Base-by-base conservation (phyloP, 2,888 invertebrate genomes). In the Agrotis exclamationis region DNA sequence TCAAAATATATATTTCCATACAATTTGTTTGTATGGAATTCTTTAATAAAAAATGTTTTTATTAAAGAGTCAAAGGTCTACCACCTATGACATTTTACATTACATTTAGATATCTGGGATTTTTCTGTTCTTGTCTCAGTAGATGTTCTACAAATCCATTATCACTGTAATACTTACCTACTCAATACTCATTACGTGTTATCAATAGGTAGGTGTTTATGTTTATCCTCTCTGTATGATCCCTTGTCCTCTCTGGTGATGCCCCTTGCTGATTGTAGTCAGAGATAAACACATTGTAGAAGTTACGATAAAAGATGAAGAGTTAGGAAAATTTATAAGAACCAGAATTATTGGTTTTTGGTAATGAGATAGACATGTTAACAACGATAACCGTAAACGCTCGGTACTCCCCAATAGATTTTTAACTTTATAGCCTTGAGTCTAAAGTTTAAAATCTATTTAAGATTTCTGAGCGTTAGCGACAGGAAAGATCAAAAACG, bases 161-260 rank as follows among this genome's bases (percentile, higher is more conserved):
- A 63, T 54, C 20, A 44, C 7, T 22, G 22, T 22, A 57, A 45
- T 13, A 9, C 39, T 39, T 54, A 57, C 13, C 45, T 45, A 70
- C 16, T 51, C 22, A 47, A 28, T 44, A 18, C 24, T 51, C n/a
- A 47, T 33, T 59, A 20, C 24, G 24, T 16, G n/a, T 33, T 50
- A 56, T 74, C 74, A 28, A 20, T 14, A 22, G 22, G 28, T 14
- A 22, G 33, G 16, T 59, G 48, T 53, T 22, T 16, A 20, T 6
- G 6, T 54, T 7, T 24, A 14, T 45, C n/a, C n/a, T 24, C 51
- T 44, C 14, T 9, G 39, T 20, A 44, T 44, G 56, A 57, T 50
- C 28, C 20, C 11, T 20, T 48, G 18, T 47, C 44, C 16, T 11
- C n/a, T 72, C 22, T n/a, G 18, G 14, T 18, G 20, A 57, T 24